Evolutionary conservation across 2,113 vertebrate species (phyloP).

Genomic region (Brachyhypopomus occidentalis): DNA sequence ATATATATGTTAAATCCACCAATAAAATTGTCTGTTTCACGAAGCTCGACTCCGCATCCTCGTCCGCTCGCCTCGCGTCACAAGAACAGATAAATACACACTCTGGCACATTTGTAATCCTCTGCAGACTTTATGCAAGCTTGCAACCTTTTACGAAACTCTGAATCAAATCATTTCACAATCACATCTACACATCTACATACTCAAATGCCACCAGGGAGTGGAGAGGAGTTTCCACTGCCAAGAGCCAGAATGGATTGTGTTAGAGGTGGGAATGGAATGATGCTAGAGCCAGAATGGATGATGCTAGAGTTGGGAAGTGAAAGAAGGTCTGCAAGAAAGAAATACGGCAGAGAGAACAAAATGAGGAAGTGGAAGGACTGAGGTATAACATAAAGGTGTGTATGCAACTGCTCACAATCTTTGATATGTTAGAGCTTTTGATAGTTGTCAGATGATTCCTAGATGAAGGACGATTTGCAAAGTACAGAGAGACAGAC

Average conservation of each 20-base stretch:
- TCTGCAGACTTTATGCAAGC: constrained; percentile 19
- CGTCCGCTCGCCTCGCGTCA: too few relatives aligned
- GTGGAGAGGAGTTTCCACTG: not conserved
- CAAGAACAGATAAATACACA: not conserved
- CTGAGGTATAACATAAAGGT: not conserved
- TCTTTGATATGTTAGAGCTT: not conserved
- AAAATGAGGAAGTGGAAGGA: not conserved
- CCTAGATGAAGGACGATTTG: not conserved
- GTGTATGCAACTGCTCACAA: not conserved
- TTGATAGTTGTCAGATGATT: not conserved
- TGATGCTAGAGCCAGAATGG: not conserved
- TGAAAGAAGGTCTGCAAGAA: not conserved
- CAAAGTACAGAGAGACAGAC: not conserved
- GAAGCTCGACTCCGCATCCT: too few relatives aligned
- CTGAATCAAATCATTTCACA: constrained; percentile 7
- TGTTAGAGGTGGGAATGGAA: not conserved
- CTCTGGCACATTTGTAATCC: not conserved
- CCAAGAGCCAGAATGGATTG: not conserved
- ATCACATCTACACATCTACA: too few relatives aligned
- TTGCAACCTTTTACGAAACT: constrained; percentile 15
- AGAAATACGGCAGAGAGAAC: not conserved
- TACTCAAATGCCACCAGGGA: constrained; percentile 3
- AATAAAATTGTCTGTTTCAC: too few relatives aligned
- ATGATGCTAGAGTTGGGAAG: not conserved
- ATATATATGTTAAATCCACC: too few relatives aligned